Conservation (phyloP, 2,797 vertebrate species). For the Aldrovandia affinis region DNA sequence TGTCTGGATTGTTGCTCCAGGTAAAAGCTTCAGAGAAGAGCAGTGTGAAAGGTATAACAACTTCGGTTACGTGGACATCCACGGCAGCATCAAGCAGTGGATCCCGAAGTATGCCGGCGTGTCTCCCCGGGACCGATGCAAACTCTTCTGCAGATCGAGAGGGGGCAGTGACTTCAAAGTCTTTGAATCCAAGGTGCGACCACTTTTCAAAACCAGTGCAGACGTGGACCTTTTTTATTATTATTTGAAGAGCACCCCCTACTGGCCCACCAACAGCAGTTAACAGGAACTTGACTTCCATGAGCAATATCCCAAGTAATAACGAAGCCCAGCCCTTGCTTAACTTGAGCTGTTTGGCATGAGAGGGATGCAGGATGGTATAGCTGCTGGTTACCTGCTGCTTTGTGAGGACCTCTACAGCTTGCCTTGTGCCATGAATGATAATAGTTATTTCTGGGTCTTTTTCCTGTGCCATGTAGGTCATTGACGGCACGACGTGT, state of each 20-base stretch:
- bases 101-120: slow-evolving; percentile 93
- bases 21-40: slow-evolving; percentile 92
- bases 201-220: too few species aligned
- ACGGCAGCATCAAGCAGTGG: slow-evolving; percentile 86
- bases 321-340: neutral
- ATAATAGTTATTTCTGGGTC: neutral
- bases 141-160: slow-evolving; percentile 88
- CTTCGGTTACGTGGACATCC: slow-evolving; percentile 79
- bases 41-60: slow-evolving; percentile 94
- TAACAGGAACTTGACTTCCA: neutral
- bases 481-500: slow-evolving; percentile 90
- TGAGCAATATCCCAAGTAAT: neutral
- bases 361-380: neutral
- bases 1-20: slow-evolving; percentile 59
- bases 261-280: neutral
- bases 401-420: neutral
- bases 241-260: neutral
- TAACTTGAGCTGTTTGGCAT: neutral
- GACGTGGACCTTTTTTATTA: too few species aligned
- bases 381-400: neutral
- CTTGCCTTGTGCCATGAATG: neutral
- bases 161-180: slow-evolving; percentile 93
- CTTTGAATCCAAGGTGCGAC: slow-evolving; percentile 90
- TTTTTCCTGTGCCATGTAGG: slow-evolving; percentile 66
- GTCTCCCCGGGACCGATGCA: slow-evolving; percentile 91